Conservation (phyloP, 2,113 vertebrate genomes). For the Oceanites oceanicus region DNA sequence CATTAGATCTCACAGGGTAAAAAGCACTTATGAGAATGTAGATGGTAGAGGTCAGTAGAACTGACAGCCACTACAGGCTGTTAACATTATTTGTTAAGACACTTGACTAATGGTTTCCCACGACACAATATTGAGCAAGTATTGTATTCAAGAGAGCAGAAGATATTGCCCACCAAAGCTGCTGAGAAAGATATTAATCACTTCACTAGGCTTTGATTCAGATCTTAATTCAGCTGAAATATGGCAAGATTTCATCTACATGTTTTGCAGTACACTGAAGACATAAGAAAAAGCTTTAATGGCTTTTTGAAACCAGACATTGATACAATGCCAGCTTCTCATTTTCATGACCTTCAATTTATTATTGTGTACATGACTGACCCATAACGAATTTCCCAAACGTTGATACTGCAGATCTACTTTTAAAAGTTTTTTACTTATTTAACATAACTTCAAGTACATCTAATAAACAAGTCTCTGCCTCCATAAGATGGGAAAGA, state of each 20-base stretch:
- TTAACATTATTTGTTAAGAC: background rate
- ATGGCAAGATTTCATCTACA: background rate
- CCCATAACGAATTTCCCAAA: background rate
- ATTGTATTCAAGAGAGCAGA: background rate
- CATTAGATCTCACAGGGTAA: background rate
- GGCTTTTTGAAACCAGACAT: background rate
- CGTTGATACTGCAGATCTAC: background rate
- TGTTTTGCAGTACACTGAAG: background rate
- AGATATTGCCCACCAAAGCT: background rate
- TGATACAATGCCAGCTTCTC: background rate
- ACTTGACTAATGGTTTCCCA: background rate
- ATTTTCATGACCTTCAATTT: background rate
- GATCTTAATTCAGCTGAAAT: background rate
- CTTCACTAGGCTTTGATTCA: background rate
- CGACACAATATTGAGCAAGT: background rate
- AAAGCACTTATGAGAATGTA: background rate
- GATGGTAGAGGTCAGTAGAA: background rate
- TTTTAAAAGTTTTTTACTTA: background rate
- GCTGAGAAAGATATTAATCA: background rate
- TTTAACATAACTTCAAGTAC: background rate
- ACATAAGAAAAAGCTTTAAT: background rate
- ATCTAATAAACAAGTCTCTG: background rate
- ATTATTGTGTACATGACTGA: background rate
- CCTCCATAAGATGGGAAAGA: background rate
- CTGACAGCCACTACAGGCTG: background rate